Base-by-base conservation (phyloP, 2,888 invertebrate species). In the Epinotia brunnichana region DNA sequence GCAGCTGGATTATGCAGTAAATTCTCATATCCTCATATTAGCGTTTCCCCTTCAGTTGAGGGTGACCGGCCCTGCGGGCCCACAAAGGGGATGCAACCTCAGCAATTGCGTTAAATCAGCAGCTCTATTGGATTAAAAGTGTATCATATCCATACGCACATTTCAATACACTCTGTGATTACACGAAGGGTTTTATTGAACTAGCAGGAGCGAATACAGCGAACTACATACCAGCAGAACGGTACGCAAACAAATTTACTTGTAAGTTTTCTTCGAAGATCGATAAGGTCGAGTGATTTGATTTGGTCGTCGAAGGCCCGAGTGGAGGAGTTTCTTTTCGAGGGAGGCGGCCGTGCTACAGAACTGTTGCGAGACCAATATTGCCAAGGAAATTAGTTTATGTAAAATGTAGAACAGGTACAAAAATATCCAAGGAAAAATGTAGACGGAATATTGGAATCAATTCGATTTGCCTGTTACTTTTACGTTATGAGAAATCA, bases 331-430 rank as follows among this genome's bases (percentile, higher is more conserved):
- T 89, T 90, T 88, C 89, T 90, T 91, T 90, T 88, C 86, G 88
- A 90, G 85, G 85, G 86, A 87, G 85, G 82, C 88, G 85, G 83
- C 88, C 87, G 86, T 87, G 90, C 90, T 90, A 89, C 88, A 85
- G 88, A 88, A 91, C 91, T 91, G 91, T 88, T 90, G 91, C 88
- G 87, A 89, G 89, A 91, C 91, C 92, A 92, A 93, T 93, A 93
- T 92, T 92, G 91, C 89, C 85, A 84, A 90, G 92, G 91, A 92
- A 93, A 93, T 93, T 92, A 92, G 92, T 92, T 93, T 93, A 93
- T 91, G 91, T 90, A 92, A 92, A 92, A 92, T 91, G 90, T 91
- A 91, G 91, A 91, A 90, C 90, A 89, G 89, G 85, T 90, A 87
- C 87, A 89, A 90, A 90, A 92, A 90, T 90, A 89, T 89, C 88